Conservation (phyloP, 2,888 invertebrate genomes). For the Salpingus planirostris region DNA sequence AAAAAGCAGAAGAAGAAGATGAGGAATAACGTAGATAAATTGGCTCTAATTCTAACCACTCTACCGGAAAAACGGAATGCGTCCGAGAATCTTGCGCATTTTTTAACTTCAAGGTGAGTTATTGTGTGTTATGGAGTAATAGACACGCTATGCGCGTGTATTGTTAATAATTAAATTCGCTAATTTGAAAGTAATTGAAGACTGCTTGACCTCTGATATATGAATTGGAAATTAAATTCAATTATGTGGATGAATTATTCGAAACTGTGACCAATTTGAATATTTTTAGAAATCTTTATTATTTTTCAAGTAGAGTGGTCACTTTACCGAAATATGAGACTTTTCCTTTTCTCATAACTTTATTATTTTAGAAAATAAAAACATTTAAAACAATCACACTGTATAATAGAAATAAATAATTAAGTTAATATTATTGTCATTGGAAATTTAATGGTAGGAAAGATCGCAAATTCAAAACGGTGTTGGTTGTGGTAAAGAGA, state of each 20-base stretch:
- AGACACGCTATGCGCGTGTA: no score
- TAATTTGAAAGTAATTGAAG: no score
- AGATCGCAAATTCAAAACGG: no score
- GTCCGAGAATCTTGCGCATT: not conserved
- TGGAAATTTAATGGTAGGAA: no score
- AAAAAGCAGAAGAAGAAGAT: constrained; percentile 7
- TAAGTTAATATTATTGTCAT: no score
- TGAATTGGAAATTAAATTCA: no score
- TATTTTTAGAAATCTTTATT: not conserved
- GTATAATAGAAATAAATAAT: no score
- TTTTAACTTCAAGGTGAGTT: no score
- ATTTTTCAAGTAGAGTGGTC: not conserved
- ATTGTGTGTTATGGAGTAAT: no score
- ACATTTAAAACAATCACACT: constrained; percentile 20
- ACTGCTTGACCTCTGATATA: no score
- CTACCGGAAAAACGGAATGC: not conserved
- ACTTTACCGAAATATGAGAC: not conserved
- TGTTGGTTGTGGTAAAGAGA: constrained; percentile 2
- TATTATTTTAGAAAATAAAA: constrained; percentile 18
- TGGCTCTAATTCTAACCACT: not conserved
- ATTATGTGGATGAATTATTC: no score
- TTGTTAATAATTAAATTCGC: no score
- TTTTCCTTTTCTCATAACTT: not conserved
- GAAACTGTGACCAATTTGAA: not conserved
- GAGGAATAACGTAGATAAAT: not conserved